Base-by-base conservation (phyloP, 2,797 vertebrate genomes). In the Distichodus sexfasciatus region DNA sequence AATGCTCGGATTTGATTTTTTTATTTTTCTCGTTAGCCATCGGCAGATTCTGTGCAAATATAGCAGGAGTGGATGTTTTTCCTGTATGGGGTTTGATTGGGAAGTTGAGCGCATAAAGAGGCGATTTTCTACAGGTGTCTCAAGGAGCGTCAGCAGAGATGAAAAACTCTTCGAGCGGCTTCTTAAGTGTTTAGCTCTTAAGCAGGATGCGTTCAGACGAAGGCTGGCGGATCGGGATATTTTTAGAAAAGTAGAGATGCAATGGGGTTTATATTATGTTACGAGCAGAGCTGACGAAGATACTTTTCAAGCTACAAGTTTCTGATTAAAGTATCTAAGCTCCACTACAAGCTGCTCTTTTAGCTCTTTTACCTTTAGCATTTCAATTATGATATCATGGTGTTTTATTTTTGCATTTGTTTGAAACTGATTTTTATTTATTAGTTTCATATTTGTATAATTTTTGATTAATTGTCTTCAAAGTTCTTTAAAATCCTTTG, bases 51-150 rank as follows among this genome's bases (percentile, higher is more conserved):
- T 24, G 54, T 71, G 59, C 15, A 19, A 23, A 21, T 67, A 58
- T 11, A 59, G 31, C 14, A 35, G 7, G n/a, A 53, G 51, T 31
- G 41, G 12, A 33, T 44, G 21, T 8, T 44, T 58, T 38, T 72
- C 46, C 57, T 54, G 36, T 62, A 11, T 51, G n/a, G 57, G 26
- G 41, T 54, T 48, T 50, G 60, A 71, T 48, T 57, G 44, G 46
- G 28, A 14, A 31, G 28, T 19, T 1, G 41, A 24, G 26, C 33
- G 54, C 40, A n/a, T 33, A 55, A 48, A 35, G 19, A 33, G 47
- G 12, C 6, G 10, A 11, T 62, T 62, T 62, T 7, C 35, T 21
- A n/a, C 10, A 29, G 19, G 17, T 19, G 15, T 26, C 17, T 15
- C 2, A 43, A 62, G 19, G 28, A 43, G 38, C 61, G 14, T 70